These are phyloP conservation scores for Chloroceryle amazona DNA, from an alignment of 2,797 vertebrate genomes.

Conservation along the genomic window DNA sequence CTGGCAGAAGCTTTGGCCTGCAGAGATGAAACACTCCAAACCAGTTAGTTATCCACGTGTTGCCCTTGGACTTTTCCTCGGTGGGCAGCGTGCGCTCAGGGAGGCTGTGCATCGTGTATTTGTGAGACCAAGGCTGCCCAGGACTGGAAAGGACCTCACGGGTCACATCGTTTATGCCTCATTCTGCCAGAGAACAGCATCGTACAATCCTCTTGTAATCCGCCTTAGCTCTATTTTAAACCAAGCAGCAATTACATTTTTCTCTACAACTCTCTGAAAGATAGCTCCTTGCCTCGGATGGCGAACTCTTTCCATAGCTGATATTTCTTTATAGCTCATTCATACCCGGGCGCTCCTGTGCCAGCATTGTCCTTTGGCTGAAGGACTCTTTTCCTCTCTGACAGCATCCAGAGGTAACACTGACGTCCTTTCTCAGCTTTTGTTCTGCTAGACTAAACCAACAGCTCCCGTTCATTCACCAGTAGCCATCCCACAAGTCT, in stretches of 20 bases:
- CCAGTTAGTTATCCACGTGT: neutral
- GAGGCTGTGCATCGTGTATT: neutral
- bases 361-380: neutral
- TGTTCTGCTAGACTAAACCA: constrained; percentile 43
- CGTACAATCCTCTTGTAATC: neutral
- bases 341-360: neutral
- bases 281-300: neutral
- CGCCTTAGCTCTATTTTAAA: neutral
- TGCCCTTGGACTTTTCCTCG: neutral
- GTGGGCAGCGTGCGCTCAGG: neutral
- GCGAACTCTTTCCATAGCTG: neutral
- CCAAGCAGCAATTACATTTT: neutral
- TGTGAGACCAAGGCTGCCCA: neutral
- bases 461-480: neutral
- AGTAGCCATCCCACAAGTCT: neutral
- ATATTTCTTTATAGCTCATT: neutral
- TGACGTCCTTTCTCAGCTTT: constrained; percentile 27
- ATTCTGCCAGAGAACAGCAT: neutral
- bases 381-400: neutral
- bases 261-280: neutral
- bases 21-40: neutral
- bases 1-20: neutral
- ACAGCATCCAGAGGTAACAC: neutral
- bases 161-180: neutral
- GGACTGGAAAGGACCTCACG: neutral